Evolutionary conservation across 2,797 vertebrate genomes (phyloP), one percentile per base, ranked within the genome.

Genomic region (Anguilla megastoma): DNA sequence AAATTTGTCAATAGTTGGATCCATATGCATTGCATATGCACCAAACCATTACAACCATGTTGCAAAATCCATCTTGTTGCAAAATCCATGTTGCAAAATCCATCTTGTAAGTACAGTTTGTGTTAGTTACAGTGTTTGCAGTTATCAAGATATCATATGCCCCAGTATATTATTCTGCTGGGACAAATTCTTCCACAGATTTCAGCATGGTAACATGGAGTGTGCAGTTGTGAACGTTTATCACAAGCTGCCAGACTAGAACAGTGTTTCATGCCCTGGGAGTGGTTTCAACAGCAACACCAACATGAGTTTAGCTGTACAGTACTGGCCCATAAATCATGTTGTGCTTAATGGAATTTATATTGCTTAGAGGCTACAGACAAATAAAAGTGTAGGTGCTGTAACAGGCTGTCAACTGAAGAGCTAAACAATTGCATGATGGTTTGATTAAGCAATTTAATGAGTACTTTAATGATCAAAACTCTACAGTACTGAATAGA

Each of bases 91-190:
- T 10, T 58, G 56, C 56, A 10, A 58, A 86, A 86, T 86, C 82
- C 86, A 41, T 84, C 86, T 84, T 84, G 52, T 58, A 87, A 89
- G 87, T 89, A 86, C 88, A 89, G 60, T 24, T 79, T 71, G 41
- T 76, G 27, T 5, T 60, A 52, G 48, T 45, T 84, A 33, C 27
- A 33, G 69, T 74, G 30, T 74, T 45, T 45, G 41, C 41, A 45
- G 41, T 45, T 45, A 45, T 45, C 41, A 45, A 4, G 41, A 45
- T 45, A 45, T 45, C 41, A 45, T 3, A 45, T 45, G 41, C 3
- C 41, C 41, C 41, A 45, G 41, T 45, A 45, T 2, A 45, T 45
- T 45, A 30, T 27, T n/a, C n/a, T 27, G 74, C 16, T 36, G 2
- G 14, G 30, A 79, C 30, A 80, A 48, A 48, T 30, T 63, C 33